Base-by-base conservation (phyloP, 2,888 invertebrate genomes). In the Spodoptera picta region DNA sequence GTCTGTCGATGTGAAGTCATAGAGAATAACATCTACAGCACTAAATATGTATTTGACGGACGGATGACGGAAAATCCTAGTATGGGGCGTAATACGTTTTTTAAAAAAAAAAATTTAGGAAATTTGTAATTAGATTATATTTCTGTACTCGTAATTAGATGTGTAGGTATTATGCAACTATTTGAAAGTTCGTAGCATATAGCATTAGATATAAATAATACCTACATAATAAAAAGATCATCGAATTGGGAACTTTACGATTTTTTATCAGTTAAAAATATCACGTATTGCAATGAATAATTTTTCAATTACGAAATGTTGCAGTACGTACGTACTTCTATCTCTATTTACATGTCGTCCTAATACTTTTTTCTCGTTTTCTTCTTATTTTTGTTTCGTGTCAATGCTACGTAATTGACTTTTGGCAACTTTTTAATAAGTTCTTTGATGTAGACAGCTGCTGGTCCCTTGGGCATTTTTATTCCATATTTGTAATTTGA, bases 401-500 rank as follows among this genome's bases (percentile, higher is more conserved):
- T 76, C 77, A 76, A 67, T 67, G 47, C 80, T 84, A 82, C 10
- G 41, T 64, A 69, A 86, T 85, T 83, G 83, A 87, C 83, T 87
- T 86, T 81, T 75, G 80, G 79, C 81, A 85, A 87, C 79, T 83
- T 86, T 83, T 83, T 84, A 86, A 86, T 83, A 82, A 86, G 81
- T 77, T 84, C 78, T 73, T 63, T 58, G 61, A 69, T 78, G 70
- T 70, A 62, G 61, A 77, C 75, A 72, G 65, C 66, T 56, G 63
- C 66, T 56, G 63, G 52, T 54, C 56, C 57, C 51, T 65, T 61
- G 60, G 66, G 51, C 46, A 62, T 47, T 60, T 69, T 61, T 52
- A 52, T 45, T 64, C 51, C 42, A 57, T 61, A 53, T 67, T 56
- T 53, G 27, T 42, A n/a, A 42, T 45, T 14, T 42, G 31, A 43